phyloP scores from a whole-genome alignment of 2,113 vertebrate species.

The Silurus meridionalis region DNA sequence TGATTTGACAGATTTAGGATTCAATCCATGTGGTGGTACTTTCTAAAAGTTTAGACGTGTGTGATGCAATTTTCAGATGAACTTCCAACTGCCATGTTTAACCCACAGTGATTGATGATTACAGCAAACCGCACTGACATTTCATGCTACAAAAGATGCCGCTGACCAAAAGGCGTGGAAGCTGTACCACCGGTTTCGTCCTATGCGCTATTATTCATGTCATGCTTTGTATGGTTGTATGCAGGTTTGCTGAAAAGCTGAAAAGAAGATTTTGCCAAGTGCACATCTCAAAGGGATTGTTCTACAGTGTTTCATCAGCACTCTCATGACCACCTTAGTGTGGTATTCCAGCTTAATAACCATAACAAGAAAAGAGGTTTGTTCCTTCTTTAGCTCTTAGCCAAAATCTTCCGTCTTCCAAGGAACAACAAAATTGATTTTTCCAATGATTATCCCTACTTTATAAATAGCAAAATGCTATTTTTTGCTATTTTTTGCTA shows the following conservation, averaged over 20 bases:
- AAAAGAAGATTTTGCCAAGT: not conserved
- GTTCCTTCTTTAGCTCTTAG: not conserved
- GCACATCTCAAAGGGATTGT: not conserved
- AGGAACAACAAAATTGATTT: not conserved
- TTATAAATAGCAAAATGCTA: not conserved
- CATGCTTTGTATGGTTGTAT: not conserved
- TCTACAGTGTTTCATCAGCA: not conserved
- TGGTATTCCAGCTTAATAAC: not conserved
- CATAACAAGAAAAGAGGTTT: not conserved
- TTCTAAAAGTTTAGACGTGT: not conserved
- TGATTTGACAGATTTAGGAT: conserved; percentile 5
- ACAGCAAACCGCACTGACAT: not conserved
- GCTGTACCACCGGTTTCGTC: too few relatives aligned
- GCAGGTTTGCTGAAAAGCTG: not conserved
- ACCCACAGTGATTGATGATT: not conserved
- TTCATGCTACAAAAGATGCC: not conserved
- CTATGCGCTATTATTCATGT: not conserved
- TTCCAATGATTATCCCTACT: not conserved
- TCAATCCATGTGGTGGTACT: not conserved
- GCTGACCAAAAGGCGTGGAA: conserved; percentile 12
- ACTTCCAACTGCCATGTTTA: not conserved
- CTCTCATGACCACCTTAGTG: not conserved
- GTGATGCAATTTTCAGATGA: not conserved
- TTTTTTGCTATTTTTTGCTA: too few relatives aligned
- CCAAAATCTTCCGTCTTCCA: not conserved